Conservation (phyloP, 1,140 invertebrate species). For the Physella acuta region DNA sequence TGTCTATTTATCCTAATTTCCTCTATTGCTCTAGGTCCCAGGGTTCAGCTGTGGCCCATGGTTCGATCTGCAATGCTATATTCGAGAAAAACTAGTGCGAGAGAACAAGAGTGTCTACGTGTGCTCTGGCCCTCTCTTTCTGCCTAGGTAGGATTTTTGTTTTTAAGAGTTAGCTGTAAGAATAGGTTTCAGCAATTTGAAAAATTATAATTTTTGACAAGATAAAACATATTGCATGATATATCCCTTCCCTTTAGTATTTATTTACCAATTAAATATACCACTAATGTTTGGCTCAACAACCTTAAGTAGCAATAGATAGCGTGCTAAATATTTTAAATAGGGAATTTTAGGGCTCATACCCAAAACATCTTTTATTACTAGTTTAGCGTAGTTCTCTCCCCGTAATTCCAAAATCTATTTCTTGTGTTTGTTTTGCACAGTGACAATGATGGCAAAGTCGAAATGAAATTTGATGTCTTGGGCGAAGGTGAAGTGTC, state of each 20-base stretch:
- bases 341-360: not conserved
- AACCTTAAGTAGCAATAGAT: too few relatives aligned
- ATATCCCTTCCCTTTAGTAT: too few relatives aligned
- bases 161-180: too few relatives aligned
- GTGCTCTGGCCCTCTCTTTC: conserved; percentile 23
- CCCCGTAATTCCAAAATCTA: not conserved
- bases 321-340: too few relatives aligned
- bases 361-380: not conserved
- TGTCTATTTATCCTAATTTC: not conserved
- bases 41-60: conserved; percentile 26
- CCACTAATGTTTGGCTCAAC: too few relatives aligned
- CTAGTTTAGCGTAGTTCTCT: not conserved
- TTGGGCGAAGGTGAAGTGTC: conserved; percentile 24
- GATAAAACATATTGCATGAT: too few relatives aligned
- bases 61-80: conserved; percentile 26
- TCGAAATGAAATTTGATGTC: conserved; percentile 19
- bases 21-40: conserved; percentile 8
- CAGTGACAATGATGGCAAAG: conserved; percentile 22
- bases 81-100: conserved; percentile 20
- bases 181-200: too few relatives aligned
- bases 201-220: too few relatives aligned
- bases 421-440: not conserved
- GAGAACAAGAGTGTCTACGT: conserved; percentile 27
- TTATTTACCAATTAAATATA: too few relatives aligned
- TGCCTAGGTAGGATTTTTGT: conserved; percentile 21